phyloP scores from a whole-genome alignment of 2,113 vertebrate genomes.

The Myiozetetes cayanensis region DNA sequence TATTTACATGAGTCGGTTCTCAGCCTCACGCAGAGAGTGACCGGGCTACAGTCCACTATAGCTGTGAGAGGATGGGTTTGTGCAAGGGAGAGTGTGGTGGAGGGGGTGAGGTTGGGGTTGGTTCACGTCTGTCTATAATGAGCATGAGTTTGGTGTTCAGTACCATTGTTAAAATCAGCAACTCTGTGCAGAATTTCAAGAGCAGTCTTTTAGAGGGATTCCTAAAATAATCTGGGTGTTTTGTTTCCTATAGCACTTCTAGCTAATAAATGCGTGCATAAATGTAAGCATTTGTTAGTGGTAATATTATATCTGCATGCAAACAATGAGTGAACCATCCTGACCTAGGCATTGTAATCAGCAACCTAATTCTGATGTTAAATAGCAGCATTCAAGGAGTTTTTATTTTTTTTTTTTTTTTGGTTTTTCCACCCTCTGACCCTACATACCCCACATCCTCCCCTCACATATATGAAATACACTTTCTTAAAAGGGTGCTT shows the following conservation, averaged over 20 bases:
- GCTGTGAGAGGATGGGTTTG: neutral
- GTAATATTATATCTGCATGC: accelerated
- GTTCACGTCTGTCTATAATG: accelerated
- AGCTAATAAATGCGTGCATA: neutral
- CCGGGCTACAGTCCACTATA: neutral
- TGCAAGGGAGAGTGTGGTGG: neutral
- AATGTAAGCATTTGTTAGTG: neutral
- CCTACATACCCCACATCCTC: accelerated
- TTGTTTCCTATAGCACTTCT: neutral
- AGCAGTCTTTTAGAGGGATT: neutral
- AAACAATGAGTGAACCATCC: accelerated
- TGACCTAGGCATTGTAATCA: neutral
- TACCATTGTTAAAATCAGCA: neutral
- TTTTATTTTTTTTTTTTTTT: neutral
- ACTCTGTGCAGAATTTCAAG: neutral
- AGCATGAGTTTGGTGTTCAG: neutral
- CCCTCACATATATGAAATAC: accelerated
- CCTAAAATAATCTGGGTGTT: neutral
- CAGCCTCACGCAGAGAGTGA: constrained; percentile 51
- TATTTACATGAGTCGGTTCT: constrained; percentile 48
- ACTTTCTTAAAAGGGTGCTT: neutral
- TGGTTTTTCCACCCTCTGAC: too few relatives aligned
- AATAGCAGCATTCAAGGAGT: neutral
- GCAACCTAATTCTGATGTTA: neutral
- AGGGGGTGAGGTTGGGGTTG: neutral